These are phyloP conservation scores for Caenorhabditis sp. DNA, from an alignment of 2,888 invertebrate genomes.

Conservation along the genomic window DNA sequence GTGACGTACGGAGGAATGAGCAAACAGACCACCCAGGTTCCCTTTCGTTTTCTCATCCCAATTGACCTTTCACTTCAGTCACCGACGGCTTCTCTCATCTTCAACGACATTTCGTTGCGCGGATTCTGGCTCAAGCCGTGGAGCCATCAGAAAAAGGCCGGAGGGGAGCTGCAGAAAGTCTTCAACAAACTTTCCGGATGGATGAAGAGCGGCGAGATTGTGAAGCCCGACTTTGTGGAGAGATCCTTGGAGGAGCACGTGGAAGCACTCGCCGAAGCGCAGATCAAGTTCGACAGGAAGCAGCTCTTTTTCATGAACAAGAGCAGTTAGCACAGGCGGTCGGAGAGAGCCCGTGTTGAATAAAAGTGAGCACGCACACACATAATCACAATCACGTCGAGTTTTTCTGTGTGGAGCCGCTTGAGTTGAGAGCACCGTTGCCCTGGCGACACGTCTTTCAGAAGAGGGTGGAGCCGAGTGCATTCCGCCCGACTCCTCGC, in stretches of 20 bases:
- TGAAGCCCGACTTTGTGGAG: slow-evolving; percentile 85
- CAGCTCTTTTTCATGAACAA: slow-evolving; percentile 79
- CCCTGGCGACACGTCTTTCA: slow-evolving; percentile 6
- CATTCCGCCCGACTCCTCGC: background rate
- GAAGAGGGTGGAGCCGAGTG: background rate
- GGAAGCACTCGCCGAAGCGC: slow-evolving; percentile 86
- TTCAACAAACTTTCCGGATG: slow-evolving; percentile 85
- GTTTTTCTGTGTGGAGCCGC: background rate
- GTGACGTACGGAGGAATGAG: slow-evolving; percentile 98
- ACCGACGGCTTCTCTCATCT: slow-evolving; percentile 88
- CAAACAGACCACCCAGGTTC: slow-evolving; percentile 80
- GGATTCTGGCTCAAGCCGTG: slow-evolving; percentile 91
- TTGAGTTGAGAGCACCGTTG: background rate
- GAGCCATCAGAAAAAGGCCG: slow-evolving; percentile 83
- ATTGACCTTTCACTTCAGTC: slow-evolving; percentile 85
- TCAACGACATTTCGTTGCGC: slow-evolving; percentile 86
- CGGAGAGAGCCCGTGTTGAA: background rate
- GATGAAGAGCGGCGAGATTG: slow-evolving; percentile 85
- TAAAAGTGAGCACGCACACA: background rate
- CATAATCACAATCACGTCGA: too few species aligned
- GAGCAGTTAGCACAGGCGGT: background rate
- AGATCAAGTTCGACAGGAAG: slow-evolving; percentile 81
- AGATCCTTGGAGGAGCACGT: slow-evolving; percentile 84
- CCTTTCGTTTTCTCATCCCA: slow-evolving; percentile 89
- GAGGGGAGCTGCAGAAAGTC: slow-evolving; percentile 83